Base-by-base conservation (phyloP, 2,888 invertebrate genomes). In the Troides oblongomaculatus region DNA sequence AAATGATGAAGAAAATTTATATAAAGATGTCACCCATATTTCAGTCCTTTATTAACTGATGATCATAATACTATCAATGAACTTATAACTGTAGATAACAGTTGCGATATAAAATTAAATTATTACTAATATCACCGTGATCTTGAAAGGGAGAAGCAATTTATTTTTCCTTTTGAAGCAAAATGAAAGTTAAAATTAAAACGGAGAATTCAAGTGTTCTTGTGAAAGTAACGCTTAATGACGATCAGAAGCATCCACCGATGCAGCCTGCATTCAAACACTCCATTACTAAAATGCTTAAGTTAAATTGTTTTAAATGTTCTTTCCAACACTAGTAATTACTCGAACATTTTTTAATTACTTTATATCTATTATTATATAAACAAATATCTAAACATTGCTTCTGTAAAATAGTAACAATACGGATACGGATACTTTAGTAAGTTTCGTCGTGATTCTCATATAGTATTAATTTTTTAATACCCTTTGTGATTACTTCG, bases 181-280 rank as follows among this genome's bases (percentile, higher is more conserved):
- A 21, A 62, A 50, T 62, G 30, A 23, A 50, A 36, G 58, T 66
- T 70, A 66, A 62, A 65, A 65, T 65, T 69, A n/a, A 66, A 57
- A 66, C 50, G 18, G n/a, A 14, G 58, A 10, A 53, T 60, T 60
- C 17, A 66, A 58, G 69, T 39, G 53, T 46, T 12, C 62, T 66
- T n/a, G 12, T 25, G 36, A 25, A 25, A 39, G 50, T 30, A 69
- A 50, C 68, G 53, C 60, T 65, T 69, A 65, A 69, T 56, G 64
- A 64, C 64, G 36, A 64, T 64, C 64, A 69, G 57, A 65, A 57
- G 65, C 57, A 57, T 64, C 60, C 30, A 4, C 61, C 53, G 61
- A 69, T 69, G 60, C 66, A 46, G 59, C 64, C 39, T 61, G 53
- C 69, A 65, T 65, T 69, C 62, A 61, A 30, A 61, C 62, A 58